These are phyloP conservation scores for Montifringilla adamsi DNA, from an alignment of 2,113 vertebrate species.

Conservation along the genomic window DNA sequence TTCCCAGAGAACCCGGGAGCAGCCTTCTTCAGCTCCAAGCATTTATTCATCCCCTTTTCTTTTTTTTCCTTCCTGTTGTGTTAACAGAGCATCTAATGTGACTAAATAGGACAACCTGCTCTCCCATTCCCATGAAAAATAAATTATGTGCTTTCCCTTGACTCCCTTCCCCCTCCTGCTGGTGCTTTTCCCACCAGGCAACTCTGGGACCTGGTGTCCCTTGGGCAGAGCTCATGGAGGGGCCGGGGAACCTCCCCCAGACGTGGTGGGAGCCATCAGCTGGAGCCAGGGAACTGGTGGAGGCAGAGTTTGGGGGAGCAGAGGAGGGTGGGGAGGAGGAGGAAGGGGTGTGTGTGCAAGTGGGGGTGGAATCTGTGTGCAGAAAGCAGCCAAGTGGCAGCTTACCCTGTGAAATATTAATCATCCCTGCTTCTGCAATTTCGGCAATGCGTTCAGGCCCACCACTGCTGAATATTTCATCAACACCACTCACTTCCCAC, in stretches of 20 bases:
- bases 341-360: not conserved
- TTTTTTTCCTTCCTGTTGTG: constrained; percentile 60
- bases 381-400: constrained; percentile 74
- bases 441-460: constrained; percentile 71
- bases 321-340: constrained; percentile 5
- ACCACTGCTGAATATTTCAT: constrained; percentile 79
- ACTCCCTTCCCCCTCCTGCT: constrained; percentile 10
- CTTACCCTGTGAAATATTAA: constrained; percentile 77
- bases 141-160: constrained; percentile 60
- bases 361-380: constrained; percentile 52
- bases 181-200: not conserved
- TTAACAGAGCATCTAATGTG: constrained; percentile 80
- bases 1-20: not conserved
- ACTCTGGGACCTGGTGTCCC: not conserved
- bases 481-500: constrained; percentile 69
- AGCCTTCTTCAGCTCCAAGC: not conserved
- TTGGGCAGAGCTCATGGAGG: not conserved
- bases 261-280: not conserved
- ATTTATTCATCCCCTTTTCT: not conserved
- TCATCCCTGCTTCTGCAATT: constrained; percentile 75
- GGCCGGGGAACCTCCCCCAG: not conserved
- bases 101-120: constrained; percentile 78
- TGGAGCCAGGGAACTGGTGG: not conserved
- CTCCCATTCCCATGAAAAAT: constrained; percentile 73
- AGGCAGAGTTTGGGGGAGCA: not conserved